These are phyloP conservation scores for Halisarca cf. caerulea DNA, from an alignment of 37 sponge, comb jelly and placozoan species.

Conservation along the genomic window DNA sequence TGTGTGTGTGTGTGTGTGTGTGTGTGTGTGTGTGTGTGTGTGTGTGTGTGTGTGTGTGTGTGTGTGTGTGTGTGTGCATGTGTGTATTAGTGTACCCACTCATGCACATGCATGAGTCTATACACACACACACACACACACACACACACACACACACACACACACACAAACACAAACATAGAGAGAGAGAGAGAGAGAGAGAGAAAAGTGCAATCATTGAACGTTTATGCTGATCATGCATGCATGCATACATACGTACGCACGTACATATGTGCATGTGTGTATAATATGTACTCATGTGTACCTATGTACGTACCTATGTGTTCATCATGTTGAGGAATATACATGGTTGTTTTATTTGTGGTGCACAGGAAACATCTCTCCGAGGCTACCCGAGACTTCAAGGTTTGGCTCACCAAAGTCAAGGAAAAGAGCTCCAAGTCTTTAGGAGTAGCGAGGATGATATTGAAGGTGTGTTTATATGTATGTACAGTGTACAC, in stretches of 20 bases:
- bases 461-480: slow-evolving; percentile 19
- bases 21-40: slow-evolving; percentile 25
- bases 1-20: slow-evolving; percentile 9
- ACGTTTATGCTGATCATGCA: not conserved
- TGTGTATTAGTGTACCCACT: not conserved
- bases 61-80: slow-evolving; percentile 18
- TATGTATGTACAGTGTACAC: not conserved
- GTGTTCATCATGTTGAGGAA: not conserved
- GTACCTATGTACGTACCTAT: not conserved
- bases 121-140: no score
- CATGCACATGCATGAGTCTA: not conserved
- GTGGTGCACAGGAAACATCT: not conserved
- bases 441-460: slow-evolving; percentile 71
- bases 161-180: no score
- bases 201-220: no score
- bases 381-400: slow-evolving; percentile 51
- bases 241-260: not conserved
- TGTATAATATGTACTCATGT: not conserved
- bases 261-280: no score
- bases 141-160: not conserved
- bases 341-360: not conserved
- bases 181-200: no score
- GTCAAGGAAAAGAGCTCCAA: slow-evolving; percentile 66
- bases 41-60: slow-evolving; percentile 10
- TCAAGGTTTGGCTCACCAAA: slow-evolving; percentile 60